Percentiles rank a stretch among this genome's conserved stretches.
Conservation (phyloP, 2,797 vertebrate genomes). For the Lepilemur septentrionalis region DNA sequence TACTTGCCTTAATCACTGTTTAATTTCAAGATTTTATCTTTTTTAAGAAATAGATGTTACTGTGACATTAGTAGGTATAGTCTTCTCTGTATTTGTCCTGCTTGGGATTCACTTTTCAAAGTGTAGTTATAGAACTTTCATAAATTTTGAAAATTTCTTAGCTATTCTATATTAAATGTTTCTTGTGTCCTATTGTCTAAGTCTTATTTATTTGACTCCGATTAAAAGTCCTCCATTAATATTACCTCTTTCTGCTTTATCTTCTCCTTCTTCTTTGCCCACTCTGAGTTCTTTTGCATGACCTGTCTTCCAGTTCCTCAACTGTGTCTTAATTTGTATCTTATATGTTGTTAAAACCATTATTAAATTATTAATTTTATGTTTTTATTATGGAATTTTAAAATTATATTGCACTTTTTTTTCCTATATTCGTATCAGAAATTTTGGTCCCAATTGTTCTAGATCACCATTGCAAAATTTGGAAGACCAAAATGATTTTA, state of each 20-base stretch:
- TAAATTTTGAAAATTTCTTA: neutral
- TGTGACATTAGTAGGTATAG: neutral
- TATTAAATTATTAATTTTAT: neutral
- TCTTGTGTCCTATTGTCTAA: neutral
- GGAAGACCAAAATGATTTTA: neutral
- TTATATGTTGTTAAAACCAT: neutral
- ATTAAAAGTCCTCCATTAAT: neutral
- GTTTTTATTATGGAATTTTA: neutral
- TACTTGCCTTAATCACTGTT: neutral
- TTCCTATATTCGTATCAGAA: neutral
- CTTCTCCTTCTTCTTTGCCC: neutral
- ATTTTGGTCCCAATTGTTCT: neutral
- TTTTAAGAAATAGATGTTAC: neutral
- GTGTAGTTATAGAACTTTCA: neutral
- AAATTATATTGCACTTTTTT: neutral
- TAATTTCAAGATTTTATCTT: neutral
- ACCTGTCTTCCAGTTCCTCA: neutral
- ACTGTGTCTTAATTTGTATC: neutral
- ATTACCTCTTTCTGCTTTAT: neutral
- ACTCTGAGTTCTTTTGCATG: neutral
- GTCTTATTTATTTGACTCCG: neutral
- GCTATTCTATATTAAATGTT: neutral
- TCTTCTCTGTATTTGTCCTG: neutral
- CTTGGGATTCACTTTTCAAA: neutral
- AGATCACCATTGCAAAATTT: neutral